Percentiles rank a stretch among this genome's conserved stretches.
These are phyloP conservation scores for Hypomecis punctinalis DNA, from an alignment of 2,888 invertebrate species.

Conservation along the genomic window DNA sequence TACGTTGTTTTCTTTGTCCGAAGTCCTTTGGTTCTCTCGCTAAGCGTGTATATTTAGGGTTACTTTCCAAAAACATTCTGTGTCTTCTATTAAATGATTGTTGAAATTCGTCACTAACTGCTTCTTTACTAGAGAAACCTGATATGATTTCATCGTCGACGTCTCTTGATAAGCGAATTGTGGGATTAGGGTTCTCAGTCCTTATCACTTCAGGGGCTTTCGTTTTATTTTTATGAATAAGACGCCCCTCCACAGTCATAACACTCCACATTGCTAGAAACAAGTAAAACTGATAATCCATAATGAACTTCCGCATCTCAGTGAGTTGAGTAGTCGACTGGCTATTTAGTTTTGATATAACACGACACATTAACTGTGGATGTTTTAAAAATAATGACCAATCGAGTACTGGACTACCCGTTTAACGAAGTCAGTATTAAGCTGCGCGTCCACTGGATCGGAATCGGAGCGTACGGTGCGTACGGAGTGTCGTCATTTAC, in stretches of 20 bases:
- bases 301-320: conserved; percentile 51
- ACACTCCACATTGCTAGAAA: conserved; percentile 44
- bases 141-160: conserved; percentile 46
- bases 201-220: conserved; percentile 47
- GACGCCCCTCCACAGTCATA: conserved; percentile 49
- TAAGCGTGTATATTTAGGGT: conserved; percentile 28
- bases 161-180: conserved; percentile 53
- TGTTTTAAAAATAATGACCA: conserved; percentile 66
- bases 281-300: conserved; percentile 53
- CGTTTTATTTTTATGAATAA: conserved; percentile 57
- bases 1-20: conserved; percentile 14
- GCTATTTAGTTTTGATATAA: conserved; percentile 52
- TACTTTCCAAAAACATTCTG: conserved; percentile 39
- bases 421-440: conserved; percentile 46
- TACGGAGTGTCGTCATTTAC: no score
- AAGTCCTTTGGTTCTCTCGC: conserved; percentile 47
- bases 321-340: conserved; percentile 55
- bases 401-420: conserved; percentile 54
- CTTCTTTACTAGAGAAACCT: conserved; percentile 52
- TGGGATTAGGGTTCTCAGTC: conserved; percentile 46
- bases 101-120: conserved; percentile 46
- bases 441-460: no score
- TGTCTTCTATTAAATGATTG: conserved; percentile 43
- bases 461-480: no score
- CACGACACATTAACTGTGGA: conserved; percentile 63